Evolutionary conservation across 2,797 vertebrate genomes (phyloP), one percentile per base, ranked within the genome.

Genomic region (Tapirus indicus): DNA sequence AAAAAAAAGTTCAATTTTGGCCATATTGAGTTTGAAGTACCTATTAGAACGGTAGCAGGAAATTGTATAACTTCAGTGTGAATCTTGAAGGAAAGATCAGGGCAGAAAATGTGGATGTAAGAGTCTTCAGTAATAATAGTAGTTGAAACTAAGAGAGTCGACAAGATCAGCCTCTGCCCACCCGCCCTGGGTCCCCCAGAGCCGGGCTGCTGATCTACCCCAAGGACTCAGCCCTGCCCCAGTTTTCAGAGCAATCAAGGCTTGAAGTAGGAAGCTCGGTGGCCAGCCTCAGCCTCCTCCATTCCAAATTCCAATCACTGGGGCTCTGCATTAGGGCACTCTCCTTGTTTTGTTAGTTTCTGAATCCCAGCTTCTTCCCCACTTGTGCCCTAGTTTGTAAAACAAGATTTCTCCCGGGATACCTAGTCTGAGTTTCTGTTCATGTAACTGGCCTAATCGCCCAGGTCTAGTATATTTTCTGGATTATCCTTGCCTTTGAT

Each of bases 1-100:
- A 66, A 58, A 41, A 79, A 79, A 29, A 84, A 35, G n/a, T 92
- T 97, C n/a, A 52, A 12, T 92, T 96, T 83, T 85, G 60, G 35
- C 60, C 56, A 82, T 71, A 29, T 56, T 93, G 29, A 86, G 7
- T 83, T 92, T 90, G 41, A 87, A 54, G 12, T 83, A 84, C 80
- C 66, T 89, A n/a, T 32, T 60, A 49, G 27, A 44, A 90, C 8
- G 68, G n/a, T 54, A 82, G 25, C 41, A 85, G 38, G n/a, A 74
- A 84, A 91, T 68, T 86, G 20, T 69, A 18, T 84, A 64, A 89
- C 18, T 95, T 58, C n/a, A 91, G 25, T 8, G 56, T 80, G 23
- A 85, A 47, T 92, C 47, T 85, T 72, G 25, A 86, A 94, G 32
- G 71, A 69, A 64, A 97, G 54, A n/a, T 75, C 54, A 82, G 49